Percentiles rank a stretch among this genome's conserved stretches.
phyloP scores from a whole-genome alignment of 1,140 invertebrate species.

The Drosophila novamexicana region DNA sequence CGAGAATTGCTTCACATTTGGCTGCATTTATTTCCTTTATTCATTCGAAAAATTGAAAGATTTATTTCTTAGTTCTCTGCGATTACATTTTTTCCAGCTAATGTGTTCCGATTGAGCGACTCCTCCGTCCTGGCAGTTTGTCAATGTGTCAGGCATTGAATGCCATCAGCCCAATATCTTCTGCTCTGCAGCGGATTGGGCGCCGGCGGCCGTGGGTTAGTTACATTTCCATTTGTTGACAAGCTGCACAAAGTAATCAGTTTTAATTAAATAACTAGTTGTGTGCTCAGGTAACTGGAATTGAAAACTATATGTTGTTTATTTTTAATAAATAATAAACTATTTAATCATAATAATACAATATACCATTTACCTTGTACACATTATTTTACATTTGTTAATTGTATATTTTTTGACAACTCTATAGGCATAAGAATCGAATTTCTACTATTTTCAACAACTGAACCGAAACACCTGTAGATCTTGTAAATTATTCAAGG shows the following conservation, averaged over 20 bases:
- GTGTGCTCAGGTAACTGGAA: conserved; percentile 14
- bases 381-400: too few relatives aligned
- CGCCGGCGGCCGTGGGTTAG: neutral
- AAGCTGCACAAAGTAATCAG: conserved; percentile 66
- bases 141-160: conserved; percentile 69
- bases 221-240: conserved; percentile 51
- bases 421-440: too few relatives aligned
- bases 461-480: conserved; percentile 1
- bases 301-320: neutral
- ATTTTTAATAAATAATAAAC: neutral
- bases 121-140: conserved; percentile 62
- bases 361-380: too few relatives aligned
- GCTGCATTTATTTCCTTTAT: conserved; percentile 61
- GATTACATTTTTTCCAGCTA: conserved; percentile 77
- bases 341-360: too few relatives aligned
- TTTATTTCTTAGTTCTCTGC: conserved; percentile 79
- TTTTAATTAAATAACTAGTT: conserved; percentile 62
- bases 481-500: neutral
- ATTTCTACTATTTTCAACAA: too few relatives aligned
- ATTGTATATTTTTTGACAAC: too few relatives aligned
- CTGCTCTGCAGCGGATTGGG: too few relatives aligned
- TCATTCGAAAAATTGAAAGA: conserved; percentile 79
- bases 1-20: conserved; percentile 74
- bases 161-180: conserved; percentile 11
- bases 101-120: conserved; percentile 75